phyloP scores from a whole-genome alignment of 2,888 invertebrate genomes.

The Anorthoa munda region DNA sequence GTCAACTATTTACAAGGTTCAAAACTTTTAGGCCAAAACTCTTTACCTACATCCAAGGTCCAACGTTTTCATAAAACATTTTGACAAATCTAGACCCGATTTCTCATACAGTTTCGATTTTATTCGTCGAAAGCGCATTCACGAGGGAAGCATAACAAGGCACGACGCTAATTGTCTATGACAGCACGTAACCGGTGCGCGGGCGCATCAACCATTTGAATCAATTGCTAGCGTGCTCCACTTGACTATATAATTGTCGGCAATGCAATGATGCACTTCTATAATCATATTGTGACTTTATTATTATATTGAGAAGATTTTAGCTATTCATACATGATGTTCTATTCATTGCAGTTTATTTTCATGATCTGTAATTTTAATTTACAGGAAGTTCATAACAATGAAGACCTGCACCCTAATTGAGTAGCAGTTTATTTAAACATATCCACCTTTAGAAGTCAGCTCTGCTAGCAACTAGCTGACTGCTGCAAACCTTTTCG shows the following conservation, averaged over 20 bases:
- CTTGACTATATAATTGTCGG: conserved; percentile 53
- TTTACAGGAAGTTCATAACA: too few relatives aligned
- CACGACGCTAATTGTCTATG: conserved; percentile 51
- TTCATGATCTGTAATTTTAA: not conserved
- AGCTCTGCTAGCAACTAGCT: too few relatives aligned
- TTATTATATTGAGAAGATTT: conserved; percentile 6
- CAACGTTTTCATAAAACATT: not conserved
- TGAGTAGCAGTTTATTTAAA: too few relatives aligned
- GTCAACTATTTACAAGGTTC: not conserved
- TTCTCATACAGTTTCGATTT: too few relatives aligned
- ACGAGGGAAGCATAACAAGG: conserved; percentile 36
- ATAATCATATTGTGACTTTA: conserved; percentile 41
- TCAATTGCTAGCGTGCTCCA: conserved; percentile 49
- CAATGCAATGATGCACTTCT: conserved; percentile 42
- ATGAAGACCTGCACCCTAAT: too few relatives aligned
- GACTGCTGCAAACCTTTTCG: too few relatives aligned
- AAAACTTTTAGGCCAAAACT: not conserved
- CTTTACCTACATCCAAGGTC: not conserved
- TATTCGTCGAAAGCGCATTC: conserved; percentile 53
- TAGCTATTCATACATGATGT: not conserved
- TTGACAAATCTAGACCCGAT: not conserved
- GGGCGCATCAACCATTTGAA: conserved; percentile 54
- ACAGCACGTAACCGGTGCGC: conserved; percentile 43
- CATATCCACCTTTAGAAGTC: too few relatives aligned
- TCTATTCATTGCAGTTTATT: not conserved